Base-by-base conservation (phyloP, 2,888 invertebrate species). In the Apamea epomidion region DNA sequence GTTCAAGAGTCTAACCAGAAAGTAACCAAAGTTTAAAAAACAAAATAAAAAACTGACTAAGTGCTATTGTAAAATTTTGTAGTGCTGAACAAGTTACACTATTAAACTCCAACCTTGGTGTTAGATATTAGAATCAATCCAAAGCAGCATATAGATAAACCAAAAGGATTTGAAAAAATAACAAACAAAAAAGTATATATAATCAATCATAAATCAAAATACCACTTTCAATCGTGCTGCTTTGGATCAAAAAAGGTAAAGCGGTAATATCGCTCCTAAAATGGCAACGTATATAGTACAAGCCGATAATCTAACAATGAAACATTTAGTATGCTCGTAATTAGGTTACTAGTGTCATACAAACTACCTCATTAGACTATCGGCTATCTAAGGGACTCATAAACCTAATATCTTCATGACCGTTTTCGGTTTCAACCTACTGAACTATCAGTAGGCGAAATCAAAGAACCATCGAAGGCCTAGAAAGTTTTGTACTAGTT, bases 1-100 rank as follows among this genome's bases (percentile, higher is more conserved):
- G 95, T 92, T 95, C 94, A 95, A 95, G 96, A 95, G 93, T 94
- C 92, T 95, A 96, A 96, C 95, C 82, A 85, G 75, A 81, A 16
- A 42, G 1, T 73, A 71, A 73, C 0, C n/a, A 67, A 67, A 25
- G 6, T 29, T 32, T 42, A 29, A 5, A 67, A 54, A 58, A 68
- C n/a, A 37, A 62, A 69, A 25, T n/a, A 1, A 48, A 81, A 68
- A 67, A 29, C 29, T 64, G 62, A 42, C 12, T 48, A 42, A 18
- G 48, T 67, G 70, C 54, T 54, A 73, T 73, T 76, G 48, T 42
- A 18, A 42, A 60, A 60, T 74, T 68, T 60, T 42, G 1, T 32
- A 51, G 6, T 65, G 25, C 62, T 70, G 64, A 76, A 77, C 14
- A 54, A 78, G 93, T 95, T 95, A 95, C 85, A 93, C 94, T 93